phyloP scores from a whole-genome alignment of 2,113 vertebrate species.

The Pagrus major region DNA sequence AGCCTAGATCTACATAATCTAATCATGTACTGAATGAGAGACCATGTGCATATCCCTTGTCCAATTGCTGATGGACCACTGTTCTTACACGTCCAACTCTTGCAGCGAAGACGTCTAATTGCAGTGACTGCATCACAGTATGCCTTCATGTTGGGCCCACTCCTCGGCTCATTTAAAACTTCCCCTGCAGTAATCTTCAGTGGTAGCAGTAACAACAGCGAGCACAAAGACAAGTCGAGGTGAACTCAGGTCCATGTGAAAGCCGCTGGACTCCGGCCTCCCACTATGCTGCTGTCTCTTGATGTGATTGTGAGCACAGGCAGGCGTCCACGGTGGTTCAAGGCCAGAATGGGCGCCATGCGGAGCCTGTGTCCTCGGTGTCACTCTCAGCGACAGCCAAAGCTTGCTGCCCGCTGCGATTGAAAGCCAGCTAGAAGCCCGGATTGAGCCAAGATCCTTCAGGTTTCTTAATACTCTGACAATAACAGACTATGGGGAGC shows the following conservation, averaged over 20 bases:
- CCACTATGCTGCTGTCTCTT: slow-evolving; percentile 33
- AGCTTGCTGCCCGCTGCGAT: slow-evolving; percentile 24
- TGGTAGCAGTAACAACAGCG: slow-evolving; percentile 1
- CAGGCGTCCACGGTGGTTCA: slow-evolving; percentile 16
- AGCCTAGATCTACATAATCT: background rate
- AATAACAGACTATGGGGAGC: slow-evolving; percentile 36
- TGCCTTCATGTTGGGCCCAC: background rate
- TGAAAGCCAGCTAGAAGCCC: slow-evolving; percentile 33
- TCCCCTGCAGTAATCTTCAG: slow-evolving; percentile 48
- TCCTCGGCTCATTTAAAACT: slow-evolving; percentile 42
- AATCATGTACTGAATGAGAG: background rate
- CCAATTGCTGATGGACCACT: background rate
- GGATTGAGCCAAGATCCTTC: slow-evolving; percentile 27
- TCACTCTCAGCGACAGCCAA: slow-evolving; percentile 34
- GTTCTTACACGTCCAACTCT: background rate
- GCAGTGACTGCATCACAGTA: slow-evolving; percentile 7
- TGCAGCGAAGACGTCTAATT: background rate
- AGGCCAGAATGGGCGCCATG: slow-evolving; percentile 38
- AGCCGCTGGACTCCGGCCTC: slow-evolving; percentile 29
- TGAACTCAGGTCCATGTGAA: slow-evolving; percentile 34
- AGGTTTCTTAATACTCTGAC: slow-evolving; percentile 35
- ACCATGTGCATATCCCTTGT: background rate
- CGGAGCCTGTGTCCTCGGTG: slow-evolving; percentile 52
- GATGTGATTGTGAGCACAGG: slow-evolving; percentile 55
- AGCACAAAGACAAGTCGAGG: slow-evolving; percentile 48